Evolutionary conservation across 2,797 vertebrate genomes (phyloP).

Genomic region (Cirrhinus molitorella): DNA sequence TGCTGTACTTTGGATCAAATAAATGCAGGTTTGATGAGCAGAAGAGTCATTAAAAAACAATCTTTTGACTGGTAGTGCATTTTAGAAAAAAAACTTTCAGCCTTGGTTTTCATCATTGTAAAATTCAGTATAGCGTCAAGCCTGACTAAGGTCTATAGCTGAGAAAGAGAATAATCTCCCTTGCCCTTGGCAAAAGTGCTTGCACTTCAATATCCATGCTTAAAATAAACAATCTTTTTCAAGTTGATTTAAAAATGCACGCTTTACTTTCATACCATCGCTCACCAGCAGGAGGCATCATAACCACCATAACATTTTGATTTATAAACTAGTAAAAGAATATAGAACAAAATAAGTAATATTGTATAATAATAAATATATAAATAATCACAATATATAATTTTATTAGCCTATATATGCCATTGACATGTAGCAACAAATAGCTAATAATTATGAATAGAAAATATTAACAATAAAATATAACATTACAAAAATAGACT

Average conservation of each 20-base stretch:
- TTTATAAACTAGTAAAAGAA: neutral
- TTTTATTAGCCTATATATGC: neutral
- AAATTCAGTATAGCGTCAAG: neutral
- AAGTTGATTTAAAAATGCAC: neutral
- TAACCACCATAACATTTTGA: neutral
- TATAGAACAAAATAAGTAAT: neutral
- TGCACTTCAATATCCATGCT: neutral
- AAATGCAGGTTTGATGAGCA: too few relatives aligned
- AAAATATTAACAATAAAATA: neutral
- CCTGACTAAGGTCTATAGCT: neutral
- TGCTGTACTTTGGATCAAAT: too few relatives aligned
- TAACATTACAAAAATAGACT: neutral
- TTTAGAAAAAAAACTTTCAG: neutral
- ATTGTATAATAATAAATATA: neutral
- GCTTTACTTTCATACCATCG: neutral
- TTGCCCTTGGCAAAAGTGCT: too few relatives aligned
- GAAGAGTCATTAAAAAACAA: too few relatives aligned
- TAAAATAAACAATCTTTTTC: neutral
- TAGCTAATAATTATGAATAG: neutral
- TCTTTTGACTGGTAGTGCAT: too few relatives aligned
- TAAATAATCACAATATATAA: neutral
- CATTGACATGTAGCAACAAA: neutral
- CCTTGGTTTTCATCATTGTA: neutral
- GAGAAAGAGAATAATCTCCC: neutral
- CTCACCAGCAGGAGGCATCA: slow-evolving; percentile 16